Percentiles rank a stretch among this genome's conserved stretches.
These are phyloP conservation scores for Anticlea derivata DNA, from an alignment of 2,888 invertebrate genomes.

Conservation along the genomic window DNA sequence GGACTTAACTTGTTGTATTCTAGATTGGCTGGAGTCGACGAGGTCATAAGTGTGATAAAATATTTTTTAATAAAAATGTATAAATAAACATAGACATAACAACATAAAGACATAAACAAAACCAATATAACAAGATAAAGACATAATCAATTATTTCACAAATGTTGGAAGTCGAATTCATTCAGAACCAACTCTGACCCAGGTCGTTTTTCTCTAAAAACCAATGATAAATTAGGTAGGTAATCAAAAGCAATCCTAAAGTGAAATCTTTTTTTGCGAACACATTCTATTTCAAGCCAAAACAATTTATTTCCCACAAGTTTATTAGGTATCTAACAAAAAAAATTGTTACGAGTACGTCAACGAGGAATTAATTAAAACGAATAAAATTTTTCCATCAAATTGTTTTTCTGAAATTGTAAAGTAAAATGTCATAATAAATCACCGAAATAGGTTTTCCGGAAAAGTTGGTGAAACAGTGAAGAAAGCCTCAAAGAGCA, in stretches of 20 bases:
- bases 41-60: too few species aligned
- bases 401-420: background rate
- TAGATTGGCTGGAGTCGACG: too few species aligned
- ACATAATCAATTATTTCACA: too few species aligned
- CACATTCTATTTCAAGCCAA: background rate
- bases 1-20: too few species aligned
- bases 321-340: background rate
- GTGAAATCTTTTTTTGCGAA: background rate
- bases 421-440: background rate
- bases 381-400: slow-evolving; percentile 6
- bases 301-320: background rate
- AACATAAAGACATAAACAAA: too few species aligned
- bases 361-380: slow-evolving; percentile 5
- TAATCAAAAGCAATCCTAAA: background rate
- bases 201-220: background rate
- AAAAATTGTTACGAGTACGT: too few species aligned
- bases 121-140: too few species aligned
- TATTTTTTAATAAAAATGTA: too few species aligned
- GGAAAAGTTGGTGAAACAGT: slow-evolving; percentile 6
- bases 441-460: slow-evolving; percentile 1
- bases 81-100: too few species aligned
- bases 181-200: too few species aligned
- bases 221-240: background rate
- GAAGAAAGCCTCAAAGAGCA: background rate
- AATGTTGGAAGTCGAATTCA: too few species aligned